A percentile compares a stretch with the other conserved stretches of the same genome.
phyloP scores from a whole-genome alignment of 1,140 invertebrate genomes.

The Aphis gossypii region DNA sequence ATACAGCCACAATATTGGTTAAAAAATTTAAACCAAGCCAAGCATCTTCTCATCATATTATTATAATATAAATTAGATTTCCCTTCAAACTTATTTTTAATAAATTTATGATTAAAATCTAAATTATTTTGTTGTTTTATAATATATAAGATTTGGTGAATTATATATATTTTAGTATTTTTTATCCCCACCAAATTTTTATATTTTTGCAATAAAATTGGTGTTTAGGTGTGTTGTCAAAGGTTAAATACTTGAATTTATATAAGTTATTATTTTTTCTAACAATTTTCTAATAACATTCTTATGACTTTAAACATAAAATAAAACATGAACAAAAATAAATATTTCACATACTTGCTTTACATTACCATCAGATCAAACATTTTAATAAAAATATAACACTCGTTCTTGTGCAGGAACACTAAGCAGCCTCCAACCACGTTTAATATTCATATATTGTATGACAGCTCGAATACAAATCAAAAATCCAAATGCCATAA shows the following conservation, averaged over 20 bases:
- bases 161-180: not conserved
- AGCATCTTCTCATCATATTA: no score
- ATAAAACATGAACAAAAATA: conserved; percentile 10
- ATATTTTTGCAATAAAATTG: not conserved
- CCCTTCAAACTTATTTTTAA: no score
- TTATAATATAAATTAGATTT: no score
- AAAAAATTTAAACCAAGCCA: no score
- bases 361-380: conserved; percentile 15
- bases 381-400: conserved; percentile 82
- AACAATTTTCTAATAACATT: not conserved
- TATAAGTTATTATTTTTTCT: not conserved
- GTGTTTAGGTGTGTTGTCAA: not conserved
- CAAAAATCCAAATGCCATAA: conserved; percentile 85
- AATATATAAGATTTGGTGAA: no score
- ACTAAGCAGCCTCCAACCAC: conserved; percentile 85
- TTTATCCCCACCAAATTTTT: not conserved
- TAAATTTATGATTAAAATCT: not conserved
- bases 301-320: not conserved
- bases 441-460: conserved; percentile 89
- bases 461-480: conserved; percentile 87
- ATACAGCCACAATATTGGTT: no score
- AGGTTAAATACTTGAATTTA: not conserved
- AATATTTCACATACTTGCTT: conserved; percentile 24
- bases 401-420: conserved; percentile 84
- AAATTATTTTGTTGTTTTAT: not conserved